Percentiles rank a stretch among this genome's conserved stretches.
phyloP scores from a whole-genome alignment of 2,797 vertebrate species.

The Cheirogaleus major region DNA sequence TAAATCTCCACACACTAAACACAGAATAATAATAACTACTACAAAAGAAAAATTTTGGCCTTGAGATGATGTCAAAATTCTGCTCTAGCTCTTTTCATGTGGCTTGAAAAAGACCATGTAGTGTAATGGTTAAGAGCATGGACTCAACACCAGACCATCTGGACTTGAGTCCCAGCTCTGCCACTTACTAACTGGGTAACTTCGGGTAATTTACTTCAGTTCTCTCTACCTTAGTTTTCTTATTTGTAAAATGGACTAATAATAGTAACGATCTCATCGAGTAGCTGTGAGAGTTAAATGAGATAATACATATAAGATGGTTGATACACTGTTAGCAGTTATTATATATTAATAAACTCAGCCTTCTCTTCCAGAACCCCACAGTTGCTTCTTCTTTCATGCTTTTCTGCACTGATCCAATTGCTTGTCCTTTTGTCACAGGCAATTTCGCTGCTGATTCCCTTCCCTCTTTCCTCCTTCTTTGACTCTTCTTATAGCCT shows the following conservation, averaged over 20 bases:
- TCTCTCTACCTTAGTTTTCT: background rate
- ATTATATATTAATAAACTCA: background rate
- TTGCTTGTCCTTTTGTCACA: slow-evolving; percentile 27
- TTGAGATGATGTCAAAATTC: background rate
- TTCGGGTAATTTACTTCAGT: background rate
- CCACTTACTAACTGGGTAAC: background rate
- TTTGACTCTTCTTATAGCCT: slow-evolving; percentile 45
- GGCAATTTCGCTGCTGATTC: background rate
- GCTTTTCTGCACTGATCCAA: background rate
- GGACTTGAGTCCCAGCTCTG: background rate
- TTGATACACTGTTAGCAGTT: background rate
- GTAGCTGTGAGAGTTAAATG: background rate
- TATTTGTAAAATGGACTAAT: background rate
- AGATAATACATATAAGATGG: background rate
- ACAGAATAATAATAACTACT: slow-evolving; percentile 1
- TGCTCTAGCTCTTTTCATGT: background rate
- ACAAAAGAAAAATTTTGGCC: background rate
- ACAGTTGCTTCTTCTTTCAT: background rate
- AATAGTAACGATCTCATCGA: background rate
- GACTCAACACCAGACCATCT: background rate
- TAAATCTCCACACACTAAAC: slow-evolving; percentile 4
- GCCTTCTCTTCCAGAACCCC: background rate
- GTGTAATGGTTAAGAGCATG: background rate
- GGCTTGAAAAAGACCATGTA: background rate
- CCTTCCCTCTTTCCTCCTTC: background rate